A percentile compares a stretch with the other conserved stretches of the same genome.
Conservation (phyloP, 2,113 vertebrate species). For the Caloenas nicobarica region DNA sequence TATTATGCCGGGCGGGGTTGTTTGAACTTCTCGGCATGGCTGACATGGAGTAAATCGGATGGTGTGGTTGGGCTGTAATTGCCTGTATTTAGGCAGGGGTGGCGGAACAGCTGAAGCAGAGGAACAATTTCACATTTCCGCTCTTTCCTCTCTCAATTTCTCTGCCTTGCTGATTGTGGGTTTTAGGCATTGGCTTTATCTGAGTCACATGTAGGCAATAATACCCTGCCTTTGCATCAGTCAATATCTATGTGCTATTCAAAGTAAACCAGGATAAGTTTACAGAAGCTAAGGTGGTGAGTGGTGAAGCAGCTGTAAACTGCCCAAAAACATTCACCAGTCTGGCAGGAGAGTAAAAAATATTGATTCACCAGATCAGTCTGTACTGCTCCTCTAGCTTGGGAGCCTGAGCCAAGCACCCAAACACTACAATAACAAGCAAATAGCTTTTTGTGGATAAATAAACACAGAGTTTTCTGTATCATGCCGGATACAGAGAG, state of each 20-base stretch:
- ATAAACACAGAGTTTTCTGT: slow-evolving; percentile 44
- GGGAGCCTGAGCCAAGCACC: background rate
- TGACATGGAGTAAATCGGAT: background rate
- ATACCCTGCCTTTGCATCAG: background rate
- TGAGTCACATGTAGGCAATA: background rate
- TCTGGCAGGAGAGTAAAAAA: background rate
- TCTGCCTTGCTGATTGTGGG: background rate
- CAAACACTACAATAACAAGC: background rate
- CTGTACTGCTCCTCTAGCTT: background rate
- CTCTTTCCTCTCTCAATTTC: background rate
- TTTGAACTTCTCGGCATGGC: background rate
- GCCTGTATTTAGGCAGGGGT: background rate
- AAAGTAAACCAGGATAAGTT: background rate
- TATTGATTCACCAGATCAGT: background rate
- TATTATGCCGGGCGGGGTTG: background rate
- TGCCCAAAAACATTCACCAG: slow-evolving; percentile 11
- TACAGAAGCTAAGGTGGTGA: background rate
- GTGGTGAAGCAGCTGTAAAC: background rate
- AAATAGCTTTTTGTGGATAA: slow-evolving; percentile 35
- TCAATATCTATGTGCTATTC: background rate
- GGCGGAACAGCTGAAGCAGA: background rate
- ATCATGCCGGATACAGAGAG: background rate
- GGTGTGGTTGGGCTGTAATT: background rate
- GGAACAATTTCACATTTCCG: background rate
- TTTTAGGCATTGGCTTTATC: background rate